Evolutionary conservation across 2,113 vertebrate genomes (phyloP), one percentile per base, ranked within the genome.

Genomic region (Ploceus nigricollis): DNA sequence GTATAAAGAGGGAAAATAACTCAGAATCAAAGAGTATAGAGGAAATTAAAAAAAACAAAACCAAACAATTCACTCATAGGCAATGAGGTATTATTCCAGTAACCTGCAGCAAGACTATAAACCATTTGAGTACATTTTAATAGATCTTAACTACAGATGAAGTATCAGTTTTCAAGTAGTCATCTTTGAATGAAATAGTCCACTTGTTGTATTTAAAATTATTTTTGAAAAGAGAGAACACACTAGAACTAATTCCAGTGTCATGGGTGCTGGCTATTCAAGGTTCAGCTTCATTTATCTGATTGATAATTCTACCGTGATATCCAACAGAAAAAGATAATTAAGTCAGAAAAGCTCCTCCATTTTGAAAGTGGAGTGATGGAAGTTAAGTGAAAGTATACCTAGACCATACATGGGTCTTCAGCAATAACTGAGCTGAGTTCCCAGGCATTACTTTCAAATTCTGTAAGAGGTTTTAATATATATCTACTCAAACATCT

Each of bases 391-490:
- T 44, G 37, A 63, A 82, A 90, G 22, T 50, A 18, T 28, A 35
- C 51, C 47, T 85, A 82, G 22, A 58, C 17, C 2, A 1, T 61
- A 22, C 19, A 66, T 53, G 17, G 8, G 22, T 58, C 35, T 79
- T 57, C 56, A 66, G 21, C 27, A 78, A 7, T 22, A 85, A 79
- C 8, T 19, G 15, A 68, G 10, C 23, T 51, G 27, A 57, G 47
- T 37, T 71, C 24, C 10, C 48, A 61, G 48, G 7, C 10, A n/a
- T 37, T 63, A n/a, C 58, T 54, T 90, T 64, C 20, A 82, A 58
- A 79, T 58, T 75, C 12, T 1, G 0, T 25, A n/a, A 45, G 13
- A 48, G 25, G 2, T 17, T 85, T 88, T 50, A 71, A 66, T 0
- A 0, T 51, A 24, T 4, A 5, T 25, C 21, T 54, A 31, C 14